These are phyloP conservation scores for Melitaea cinxia DNA, from an alignment of 1,140 invertebrate species.

Conservation along the genomic window DNA sequence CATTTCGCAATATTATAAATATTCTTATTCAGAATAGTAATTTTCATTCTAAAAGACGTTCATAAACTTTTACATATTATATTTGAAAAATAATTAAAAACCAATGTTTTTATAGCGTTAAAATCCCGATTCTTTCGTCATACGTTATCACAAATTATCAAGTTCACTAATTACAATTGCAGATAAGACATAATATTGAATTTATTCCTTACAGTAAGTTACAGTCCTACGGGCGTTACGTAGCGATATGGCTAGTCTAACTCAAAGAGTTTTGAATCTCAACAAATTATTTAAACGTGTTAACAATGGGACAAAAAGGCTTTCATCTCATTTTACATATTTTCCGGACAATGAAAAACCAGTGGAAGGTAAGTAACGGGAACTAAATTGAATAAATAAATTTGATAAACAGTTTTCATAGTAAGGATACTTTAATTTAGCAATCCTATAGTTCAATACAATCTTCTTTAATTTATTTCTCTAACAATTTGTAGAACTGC, in stretches of 20 bases:
- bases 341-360: constrained; percentile 68
- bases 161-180: constrained; percentile 66
- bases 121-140: constrained; percentile 37
- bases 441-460: not conserved
- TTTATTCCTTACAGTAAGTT: constrained; percentile 36
- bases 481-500: not conserved
- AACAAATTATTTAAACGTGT: constrained; percentile 59
- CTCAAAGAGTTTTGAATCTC: constrained; percentile 49
- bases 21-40: too few species aligned
- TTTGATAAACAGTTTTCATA: too few species aligned
- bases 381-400: too few species aligned
- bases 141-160: constrained; percentile 49
- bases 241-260: constrained; percentile 56
- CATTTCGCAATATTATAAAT: too few species aligned
- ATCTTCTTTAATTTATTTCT: not conserved
- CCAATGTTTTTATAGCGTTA: not conserved
- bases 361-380: constrained; percentile 56
- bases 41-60: too few species aligned
- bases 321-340: constrained; percentile 73
- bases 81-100: constrained; percentile 4
- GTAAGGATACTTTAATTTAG: too few species aligned
- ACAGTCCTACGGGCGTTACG: constrained; percentile 17
- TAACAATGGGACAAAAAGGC: constrained; percentile 56
- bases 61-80: too few species aligned
- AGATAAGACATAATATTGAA: constrained; percentile 73